Base-by-base conservation (phyloP, 2,888 invertebrate species). In the Anorthoa munda region DNA sequence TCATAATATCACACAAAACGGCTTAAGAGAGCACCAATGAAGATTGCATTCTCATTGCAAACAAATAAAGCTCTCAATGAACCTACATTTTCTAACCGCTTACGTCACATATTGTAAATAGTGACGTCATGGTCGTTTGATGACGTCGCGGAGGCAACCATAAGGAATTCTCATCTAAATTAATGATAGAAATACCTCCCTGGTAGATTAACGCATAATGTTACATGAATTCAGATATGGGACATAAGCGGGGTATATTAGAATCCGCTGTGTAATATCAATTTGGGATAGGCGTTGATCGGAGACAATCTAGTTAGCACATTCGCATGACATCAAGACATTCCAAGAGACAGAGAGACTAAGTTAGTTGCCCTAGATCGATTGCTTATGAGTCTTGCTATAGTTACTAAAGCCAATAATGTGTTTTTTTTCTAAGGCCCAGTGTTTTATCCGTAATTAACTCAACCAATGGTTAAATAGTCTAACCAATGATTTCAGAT, bases 131-230 rank as follows among this genome's bases (percentile, higher is more conserved):
- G 87, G 89, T 89, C 89, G 87, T 87, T 88, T 89, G 88, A 90
- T 87, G 89, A 89, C 88, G 85, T 84, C 79, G 77, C 66, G 68
- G 68, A 71, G 56, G 67, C 71, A 90, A 89, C 86, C 86, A 78
- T 91, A 90, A 92, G 92, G 91, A 93, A 92, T 93, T 91, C 90
- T 88, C 90, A 90, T 93, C 89, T 90, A 91, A 92, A 94, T 93
- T 94, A 93, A 94, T 93, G 89, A 88, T 86, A 88, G 86, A 88
- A 91, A 92, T 91, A 89, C 89, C 91, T 90, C 86, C 84, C 85
- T 83, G 87, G 87, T 87, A 90, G 92, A 93, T 93, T 93, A 93
- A 89, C 87, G 89, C 84, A 89, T 91, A 90, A 89, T 90, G 87
- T 87, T 76, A 73, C 73, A 67, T 46, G 55, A 67, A 67, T 74